Evolutionary conservation across 2,113 vertebrate species (phyloP), one percentile per base, ranked within the genome.

Genomic region (Tamias sibiricus): DNA sequence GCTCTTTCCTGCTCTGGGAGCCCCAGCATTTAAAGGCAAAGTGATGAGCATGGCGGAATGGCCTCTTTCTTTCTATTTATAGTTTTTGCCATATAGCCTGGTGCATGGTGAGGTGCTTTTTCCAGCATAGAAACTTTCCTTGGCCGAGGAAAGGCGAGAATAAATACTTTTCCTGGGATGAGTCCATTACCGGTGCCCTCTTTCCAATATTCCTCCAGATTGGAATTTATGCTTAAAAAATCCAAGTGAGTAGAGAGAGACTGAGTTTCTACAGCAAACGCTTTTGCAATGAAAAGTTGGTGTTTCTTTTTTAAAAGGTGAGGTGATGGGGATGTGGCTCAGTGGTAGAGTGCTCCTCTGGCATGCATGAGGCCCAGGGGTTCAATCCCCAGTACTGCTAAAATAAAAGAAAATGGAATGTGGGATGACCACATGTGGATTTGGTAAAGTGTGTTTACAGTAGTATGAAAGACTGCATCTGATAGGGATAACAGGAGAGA

Each of bases 61-160:
- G 30, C 97, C 75, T 96, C 98, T 98, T 97, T 96, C 84, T 97
- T 98, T 98, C 98, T 98, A 98, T 98, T 98, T 98, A 97, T 98
- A 98, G 87, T 30, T n/a, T 97, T 52, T 83, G 13, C 79, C 97
- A 97, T 98, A 95, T 97, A 97, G 96, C 97, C 91, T n/a, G 90
- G 77, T 76, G 77, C 2, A 44, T 49, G 64, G 75, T 98, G 98
- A 99, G 97, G 68, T 96, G 90, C 74, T 98, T 98, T 99, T 99
- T 98, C 98, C 98, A 98, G 95, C 97, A 87, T 82, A 98, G 98
- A 98, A 98, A 98, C 98, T 98, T 98, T 98, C 98, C 98, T 98
- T 98, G 98, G 98, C 98, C 64, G 66, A 90, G 74, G 97, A 96
- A 88, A 97, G 97, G 96, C 97, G 95, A 97, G 98, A 97, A 92